Percentiles rank a stretch among this genome's conserved stretches.
These are phyloP conservation scores for Euwallacea similis DNA, from an alignment of 1,140 invertebrate genomes.

Conservation along the genomic window DNA sequence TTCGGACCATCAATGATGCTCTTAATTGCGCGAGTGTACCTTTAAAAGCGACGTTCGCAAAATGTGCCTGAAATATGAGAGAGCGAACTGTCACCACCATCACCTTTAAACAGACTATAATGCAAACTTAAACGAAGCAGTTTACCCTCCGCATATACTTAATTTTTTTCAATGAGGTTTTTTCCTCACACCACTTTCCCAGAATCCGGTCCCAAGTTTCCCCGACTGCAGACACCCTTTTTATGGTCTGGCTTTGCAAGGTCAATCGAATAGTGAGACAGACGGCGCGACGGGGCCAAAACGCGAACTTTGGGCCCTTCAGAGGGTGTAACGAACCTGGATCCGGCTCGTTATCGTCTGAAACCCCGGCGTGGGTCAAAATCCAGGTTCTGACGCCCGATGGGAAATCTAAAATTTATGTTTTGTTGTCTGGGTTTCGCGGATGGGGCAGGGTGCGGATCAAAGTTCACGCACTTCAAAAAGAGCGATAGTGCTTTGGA, in stretches of 20 bases:
- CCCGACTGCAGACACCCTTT: background rate
- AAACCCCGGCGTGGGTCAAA: background rate
- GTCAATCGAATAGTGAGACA: background rate
- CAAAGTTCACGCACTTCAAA: background rate
- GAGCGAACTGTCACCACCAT: too few species aligned
- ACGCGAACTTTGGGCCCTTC: conserved; percentile 9
- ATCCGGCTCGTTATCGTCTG: conserved; percentile 6
- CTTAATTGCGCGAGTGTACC: too few species aligned
- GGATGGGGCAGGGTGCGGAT: background rate
- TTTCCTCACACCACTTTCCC: background rate
- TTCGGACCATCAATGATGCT: too few species aligned
- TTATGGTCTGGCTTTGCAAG: background rate
- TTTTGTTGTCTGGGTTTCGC: background rate
- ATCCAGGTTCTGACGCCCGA: background rate
- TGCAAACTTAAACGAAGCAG: too few species aligned
- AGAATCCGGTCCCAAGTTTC: background rate
- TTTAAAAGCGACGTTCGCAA: too few species aligned
- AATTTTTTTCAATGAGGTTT: too few species aligned
- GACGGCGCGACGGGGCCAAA: background rate
- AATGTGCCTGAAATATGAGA: too few species aligned
- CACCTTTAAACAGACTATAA: too few species aligned
- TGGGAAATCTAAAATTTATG: background rate
- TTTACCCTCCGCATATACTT: too few species aligned
- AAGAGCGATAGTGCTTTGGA: background rate
- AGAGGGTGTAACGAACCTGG: conserved; percentile 14